Base-by-base conservation (phyloP, 2,888 invertebrate genomes). In the Drosophila cognata region DNA sequence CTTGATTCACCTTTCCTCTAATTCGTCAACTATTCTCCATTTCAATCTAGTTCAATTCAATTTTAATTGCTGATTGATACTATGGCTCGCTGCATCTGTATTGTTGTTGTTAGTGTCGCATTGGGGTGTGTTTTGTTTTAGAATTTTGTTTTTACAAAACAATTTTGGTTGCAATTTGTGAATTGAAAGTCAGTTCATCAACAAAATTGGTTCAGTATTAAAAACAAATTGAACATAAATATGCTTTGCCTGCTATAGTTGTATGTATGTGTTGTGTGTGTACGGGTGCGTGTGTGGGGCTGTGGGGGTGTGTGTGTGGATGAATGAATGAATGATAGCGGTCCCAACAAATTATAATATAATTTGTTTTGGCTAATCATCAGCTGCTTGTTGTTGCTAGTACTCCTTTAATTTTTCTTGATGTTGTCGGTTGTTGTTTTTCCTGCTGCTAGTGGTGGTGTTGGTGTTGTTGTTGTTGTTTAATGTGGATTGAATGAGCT, bases 141-240 rank as follows among this genome's bases (percentile, higher is more conserved):
- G 64, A 80, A 76, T 77, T 77, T 55, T 28, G 56, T 75, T 35
- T 28, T 43, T 11, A 43, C 41, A 35, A 25, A 59, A 59, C 56
- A 62, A 59, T 65, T 62, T 76, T 77, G 33, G 38, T 58, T 59
- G 33, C 25, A 58, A 75, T 53, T 79, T 73, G 58, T 38, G 18
- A 52, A 46, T 28, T 61, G 13, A 50, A 25, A 52, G 58, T 36
- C 72, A 71, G 33, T 43, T 56, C 16, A 57, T 57, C 58, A 57
- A 64, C n/a, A 60, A 50, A 29, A 46, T 38, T 21, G 48, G 38
- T 61, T 65, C 59, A 56, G 53, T 64, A 64, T 64, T 67, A 21
- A 81, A 77, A 71, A 77, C 77, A 65, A 64, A 71, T 69, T 80
- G 63, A 77, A 80, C 77, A 61, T 71, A 52, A 53, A n/a, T 29